phyloP scores from a whole-genome alignment of 2,888 invertebrate genomes.

The Drosophila falleni region DNA sequence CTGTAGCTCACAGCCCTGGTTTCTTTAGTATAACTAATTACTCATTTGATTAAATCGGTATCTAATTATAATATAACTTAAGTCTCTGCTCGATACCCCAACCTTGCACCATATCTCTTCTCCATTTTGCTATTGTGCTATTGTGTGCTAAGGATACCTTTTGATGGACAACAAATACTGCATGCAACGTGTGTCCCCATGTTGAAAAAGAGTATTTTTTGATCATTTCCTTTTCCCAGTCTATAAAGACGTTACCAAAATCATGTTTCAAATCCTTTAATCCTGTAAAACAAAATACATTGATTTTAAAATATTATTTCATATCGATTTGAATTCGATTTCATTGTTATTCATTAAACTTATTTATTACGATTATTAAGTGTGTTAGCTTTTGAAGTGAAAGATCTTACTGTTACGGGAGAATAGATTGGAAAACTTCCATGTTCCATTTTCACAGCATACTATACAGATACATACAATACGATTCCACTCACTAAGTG shows the following conservation, averaged over 20 bases:
- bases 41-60: background rate
- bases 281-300: background rate
- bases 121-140: no score
- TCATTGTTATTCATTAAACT: background rate
- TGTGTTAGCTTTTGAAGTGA: background rate
- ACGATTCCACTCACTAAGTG: background rate
- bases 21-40: background rate
- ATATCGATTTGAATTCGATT: background rate
- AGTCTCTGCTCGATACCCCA: background rate
- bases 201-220: background rate
- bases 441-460: background rate
- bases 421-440: background rate
- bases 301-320: background rate
- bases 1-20: constrained; percentile 7
- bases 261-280: background rate
- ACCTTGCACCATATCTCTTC: background rate
- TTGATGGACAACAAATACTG: background rate
- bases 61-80: background rate
- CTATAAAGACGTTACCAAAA: background rate
- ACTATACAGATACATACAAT: background rate
- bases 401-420: background rate
- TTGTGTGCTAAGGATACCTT: background rate
- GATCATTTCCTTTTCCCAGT: background rate
- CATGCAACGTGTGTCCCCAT: background rate
- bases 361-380: background rate